Percentiles rank a stretch among this genome's conserved stretches.
Evolutionary conservation across 1,140 invertebrate genomes (phyloP).

Genomic region (Drosophila auraria): DNA sequence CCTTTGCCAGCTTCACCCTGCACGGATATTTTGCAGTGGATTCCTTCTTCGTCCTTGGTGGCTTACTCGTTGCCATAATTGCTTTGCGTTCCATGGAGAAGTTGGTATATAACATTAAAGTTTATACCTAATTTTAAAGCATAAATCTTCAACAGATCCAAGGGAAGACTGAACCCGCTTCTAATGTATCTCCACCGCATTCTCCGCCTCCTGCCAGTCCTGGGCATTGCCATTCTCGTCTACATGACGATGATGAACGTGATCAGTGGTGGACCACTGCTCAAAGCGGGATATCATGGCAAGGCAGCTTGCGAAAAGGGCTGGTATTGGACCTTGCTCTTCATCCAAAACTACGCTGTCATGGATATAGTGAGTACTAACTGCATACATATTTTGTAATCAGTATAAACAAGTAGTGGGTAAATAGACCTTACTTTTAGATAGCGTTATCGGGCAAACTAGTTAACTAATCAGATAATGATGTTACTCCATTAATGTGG

Average conservation of each 20-base stretch:
- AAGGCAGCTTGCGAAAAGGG: slow-evolving; percentile 58
- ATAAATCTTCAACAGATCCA: slow-evolving; percentile 16
- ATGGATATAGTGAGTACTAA: slow-evolving; percentile 35
- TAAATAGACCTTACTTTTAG: neutral
- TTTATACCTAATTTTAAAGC: neutral
- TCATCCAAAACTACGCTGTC: slow-evolving; percentile 66
- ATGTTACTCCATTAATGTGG: neutral
- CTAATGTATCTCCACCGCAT: slow-evolving; percentile 72
- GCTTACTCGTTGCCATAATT: slow-evolving; percentile 88
- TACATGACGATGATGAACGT: slow-evolving; percentile 47
- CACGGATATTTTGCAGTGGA: slow-evolving; percentile 88
- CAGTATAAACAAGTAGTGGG: neutral
- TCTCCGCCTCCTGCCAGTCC: slow-evolving; percentile 56
- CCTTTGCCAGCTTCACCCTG: slow-evolving; percentile 86
- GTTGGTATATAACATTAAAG: slow-evolving; percentile 84
- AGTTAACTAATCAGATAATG: neutral
- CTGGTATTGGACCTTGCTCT: slow-evolving; percentile 65
- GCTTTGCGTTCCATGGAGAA: slow-evolving; percentile 88
- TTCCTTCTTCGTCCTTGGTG: slow-evolving; percentile 89
- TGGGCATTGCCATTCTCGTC: slow-evolving; percentile 52
- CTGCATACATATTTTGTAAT: neutral
- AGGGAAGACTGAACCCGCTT: slow-evolving; percentile 61
- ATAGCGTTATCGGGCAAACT: neutral
- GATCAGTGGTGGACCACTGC: slow-evolving; percentile 50
- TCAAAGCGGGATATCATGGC: slow-evolving; percentile 30